Percentiles rank a stretch among this genome's conserved stretches.
Evolutionary conservation across 2,797 vertebrate species (phyloP).

Genomic region (Luscinia megarhynchos): DNA sequence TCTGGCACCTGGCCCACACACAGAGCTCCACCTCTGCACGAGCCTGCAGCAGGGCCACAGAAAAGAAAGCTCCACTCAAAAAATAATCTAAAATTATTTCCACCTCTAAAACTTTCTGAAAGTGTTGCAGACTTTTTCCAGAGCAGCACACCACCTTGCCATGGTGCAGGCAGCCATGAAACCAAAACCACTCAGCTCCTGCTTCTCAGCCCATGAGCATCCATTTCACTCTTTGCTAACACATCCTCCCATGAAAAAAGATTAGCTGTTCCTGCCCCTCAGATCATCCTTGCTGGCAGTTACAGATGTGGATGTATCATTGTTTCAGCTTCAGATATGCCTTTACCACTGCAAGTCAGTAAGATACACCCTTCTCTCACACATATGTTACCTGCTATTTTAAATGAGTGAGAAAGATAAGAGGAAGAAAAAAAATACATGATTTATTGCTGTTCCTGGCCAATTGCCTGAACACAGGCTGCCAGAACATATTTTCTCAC

Average conservation of each 20-base stretch:
- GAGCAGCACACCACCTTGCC: background rate
- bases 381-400: background rate
- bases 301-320: background rate
- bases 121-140: background rate
- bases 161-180: background rate
- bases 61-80: background rate
- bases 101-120: background rate
- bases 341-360: background rate
- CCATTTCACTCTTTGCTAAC: background rate
- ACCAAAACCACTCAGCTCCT: background rate
- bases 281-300: background rate
- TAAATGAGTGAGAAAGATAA: background rate
- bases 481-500: conserved; percentile 47
- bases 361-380: background rate
- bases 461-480: background rate
- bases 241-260: background rate
- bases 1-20: accelerated
- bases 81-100: background rate
- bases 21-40: background rate
- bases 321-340: background rate
- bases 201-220: accelerated
- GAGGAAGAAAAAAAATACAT: background rate
- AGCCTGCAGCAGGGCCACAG: background rate
- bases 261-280: background rate
- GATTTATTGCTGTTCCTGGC: conserved; percentile 40